Base-by-base conservation (phyloP, 2,113 vertebrate genomes). In the Corythoichthys intestinalis region DNA sequence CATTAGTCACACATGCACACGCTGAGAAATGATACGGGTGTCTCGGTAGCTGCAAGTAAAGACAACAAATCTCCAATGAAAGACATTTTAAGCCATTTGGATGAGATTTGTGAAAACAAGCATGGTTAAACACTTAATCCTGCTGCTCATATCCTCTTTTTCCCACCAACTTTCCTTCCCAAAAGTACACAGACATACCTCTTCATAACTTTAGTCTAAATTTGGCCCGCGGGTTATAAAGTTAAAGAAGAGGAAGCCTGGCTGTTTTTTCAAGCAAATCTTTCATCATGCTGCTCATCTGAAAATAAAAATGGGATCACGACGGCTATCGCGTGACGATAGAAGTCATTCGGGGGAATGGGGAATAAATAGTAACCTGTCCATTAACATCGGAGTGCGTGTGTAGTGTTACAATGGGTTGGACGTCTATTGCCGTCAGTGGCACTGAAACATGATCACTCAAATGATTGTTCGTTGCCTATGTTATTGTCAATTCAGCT, bases 41-140 rank as follows among this genome's bases (percentile, higher is more conserved):
- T 47, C 41, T 75, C 65, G 49, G 34, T 4, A 56, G 56, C 58
- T 46, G 52, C 66, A 66, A 69, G 34, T 9, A 28, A 63, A 13
- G 37, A 67, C 47, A 63, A 76, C 70, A 74, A 28, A 77, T 78
- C 44, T 65, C 57, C 71, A 72, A 66, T 66, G 53, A 59, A 72
- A 54, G 38, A 67, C 54, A 54, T 3, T 48, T 17, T 4, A 52
- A 52, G 17, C 10, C 8, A 4, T 60, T 44, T 38, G 34, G 48
- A 64, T 46, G 2, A 13, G 28, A 61, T 62, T 61, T 11, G 41
- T 38, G 38, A 46, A 52, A 67, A 78, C 62, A 68, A 71, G 67
- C 37, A 52, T 50, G 2, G 15, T 69, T 38, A 35, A 35, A 64
- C 41, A 13, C 54, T n/a, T 69, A 41, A 35, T 52, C 34, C 44